Evolutionary conservation across 2,797 vertebrate genomes (phyloP), one percentile per base, ranked within the genome.

Genomic region (Acrocephalus scirpaceus): DNA sequence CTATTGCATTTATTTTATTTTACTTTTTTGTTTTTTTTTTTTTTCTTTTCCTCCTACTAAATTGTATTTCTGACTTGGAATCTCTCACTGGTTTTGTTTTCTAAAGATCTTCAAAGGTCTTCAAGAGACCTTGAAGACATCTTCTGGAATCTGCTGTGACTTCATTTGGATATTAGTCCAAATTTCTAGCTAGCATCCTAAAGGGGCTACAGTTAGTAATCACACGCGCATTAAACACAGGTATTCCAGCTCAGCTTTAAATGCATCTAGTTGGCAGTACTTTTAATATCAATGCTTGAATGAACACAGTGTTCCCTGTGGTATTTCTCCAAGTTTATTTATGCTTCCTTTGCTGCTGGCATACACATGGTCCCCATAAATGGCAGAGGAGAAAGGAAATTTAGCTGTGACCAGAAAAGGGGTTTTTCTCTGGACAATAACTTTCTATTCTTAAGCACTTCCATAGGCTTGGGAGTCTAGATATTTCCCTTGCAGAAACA

Each of bases 371-470:
- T 76, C 73, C 51, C 61, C 73, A n/a, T 38, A 38, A 85, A 47
- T 38, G 56, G 62, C 51, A 92, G 77, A 89, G 32, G 27, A 85
- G 58, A 34, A 89, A 77, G 54, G 27, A 90, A 79, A 94, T 75
- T 23, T 47, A 25, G 53, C 64, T 56, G 36, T 53, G 27, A 92
- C 16, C 22, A 50, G 30, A 9, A 88, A 84, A 79, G 44, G 77
- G 57, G 42, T 60, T 86, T 95, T 87, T 86, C 57, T 53, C 82
- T 94, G 80, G 51, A 36, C 32, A 34, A 34, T 18, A 86, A 61
- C 82, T 86, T 93, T 86, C 75, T 78, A 88, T 92, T 94, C 93
- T 90, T 69, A 82, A 94, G 56, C 18, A 73, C 40, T 96, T 96
- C 73, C 32, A 69, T 66, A 78, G 75, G 67, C 72, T 95, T 93